Percentiles rank a stretch among this genome's conserved stretches.
Evolutionary conservation across 1,140 invertebrate species (phyloP).

Genomic region (Drosophila saltans): DNA sequence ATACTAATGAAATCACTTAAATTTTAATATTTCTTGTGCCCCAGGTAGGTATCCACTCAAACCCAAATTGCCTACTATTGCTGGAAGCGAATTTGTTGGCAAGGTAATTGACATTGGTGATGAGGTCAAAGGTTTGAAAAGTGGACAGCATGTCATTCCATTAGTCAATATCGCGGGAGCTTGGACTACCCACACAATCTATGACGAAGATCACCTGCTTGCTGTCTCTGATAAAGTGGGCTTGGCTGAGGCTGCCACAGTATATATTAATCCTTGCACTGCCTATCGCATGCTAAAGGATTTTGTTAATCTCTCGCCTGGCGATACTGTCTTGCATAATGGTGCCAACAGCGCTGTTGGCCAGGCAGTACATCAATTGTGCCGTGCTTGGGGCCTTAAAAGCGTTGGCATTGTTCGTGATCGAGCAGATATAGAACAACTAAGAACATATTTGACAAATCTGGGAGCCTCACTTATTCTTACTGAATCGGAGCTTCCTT

Average conservation of each 20-base stretch:
- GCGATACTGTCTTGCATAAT: slow-evolving; percentile 97
- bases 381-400: slow-evolving; percentile 89
- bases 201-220: slow-evolving; percentile 86
- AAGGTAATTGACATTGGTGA: slow-evolving; percentile 90
- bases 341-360: slow-evolving; percentile 98
- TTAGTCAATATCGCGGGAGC: slow-evolving; percentile 89
- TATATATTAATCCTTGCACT: slow-evolving; percentile 97
- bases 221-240: slow-evolving; percentile 89
- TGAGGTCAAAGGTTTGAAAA: slow-evolving; percentile 86
- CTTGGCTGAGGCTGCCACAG: slow-evolving; percentile 91
- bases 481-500: slow-evolving; percentile 94
- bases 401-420: slow-evolving; percentile 95
- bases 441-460: slow-evolving; percentile 88
- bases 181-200: slow-evolving; percentile 91
- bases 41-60: slow-evolving; percentile 93
- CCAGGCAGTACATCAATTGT: slow-evolving; percentile 96
- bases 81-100: slow-evolving; percentile 97
- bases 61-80: slow-evolving; percentile 91
- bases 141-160: slow-evolving; percentile 94
- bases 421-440: slow-evolving; percentile 89
- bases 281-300: slow-evolving; percentile 98
- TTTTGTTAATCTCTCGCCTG: slow-evolving; percentile 91
- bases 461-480: slow-evolving; percentile 94
- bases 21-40: not conserved
- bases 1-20: not conserved